Percentiles rank a stretch among this genome's conserved stretches.
phyloP scores from a whole-genome alignment of 1,140 invertebrate species.

The Melanaphis sacchari region DNA sequence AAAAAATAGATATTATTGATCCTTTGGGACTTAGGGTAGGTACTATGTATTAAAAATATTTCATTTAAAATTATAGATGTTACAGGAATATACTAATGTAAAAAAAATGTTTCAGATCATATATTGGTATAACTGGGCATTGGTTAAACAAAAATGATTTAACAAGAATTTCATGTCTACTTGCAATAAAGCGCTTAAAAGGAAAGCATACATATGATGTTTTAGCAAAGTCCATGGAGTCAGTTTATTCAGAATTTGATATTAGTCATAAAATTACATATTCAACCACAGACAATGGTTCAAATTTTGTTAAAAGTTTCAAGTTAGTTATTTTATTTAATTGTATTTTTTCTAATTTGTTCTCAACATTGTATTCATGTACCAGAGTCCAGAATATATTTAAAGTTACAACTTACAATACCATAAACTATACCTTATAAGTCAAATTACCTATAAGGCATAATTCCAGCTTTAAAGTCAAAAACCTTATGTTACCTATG shows the following conservation, averaged over 20 bases:
- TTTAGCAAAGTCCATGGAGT: not conserved
- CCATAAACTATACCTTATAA: not conserved
- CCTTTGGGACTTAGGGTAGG: too few species aligned
- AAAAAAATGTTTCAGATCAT: not conserved
- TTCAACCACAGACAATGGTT: not conserved
- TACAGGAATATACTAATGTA: too few species aligned
- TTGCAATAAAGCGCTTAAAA: not conserved
- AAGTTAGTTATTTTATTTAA: not conserved
- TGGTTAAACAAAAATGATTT: constrained; percentile 17
- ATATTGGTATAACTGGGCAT: not conserved
- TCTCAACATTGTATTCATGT: too few species aligned
- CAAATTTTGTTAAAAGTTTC: not conserved
- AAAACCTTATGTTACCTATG: too few species aligned
- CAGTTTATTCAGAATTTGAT: not conserved
- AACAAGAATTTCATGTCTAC: not conserved
- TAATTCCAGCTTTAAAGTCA: not conserved
- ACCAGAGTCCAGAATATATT: too few species aligned
- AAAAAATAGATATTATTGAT: too few species aligned
- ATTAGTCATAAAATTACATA: not conserved
- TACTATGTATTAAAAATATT: too few species aligned
- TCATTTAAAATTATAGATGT: too few species aligned
- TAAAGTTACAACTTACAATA: too few species aligned
- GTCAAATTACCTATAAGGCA: not conserved
- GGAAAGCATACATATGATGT: not conserved
- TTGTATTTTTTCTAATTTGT: too few species aligned